These are phyloP conservation scores for Percina caprodes DNA, from an alignment of 2,113 vertebrate species.

Conservation along the genomic window DNA sequence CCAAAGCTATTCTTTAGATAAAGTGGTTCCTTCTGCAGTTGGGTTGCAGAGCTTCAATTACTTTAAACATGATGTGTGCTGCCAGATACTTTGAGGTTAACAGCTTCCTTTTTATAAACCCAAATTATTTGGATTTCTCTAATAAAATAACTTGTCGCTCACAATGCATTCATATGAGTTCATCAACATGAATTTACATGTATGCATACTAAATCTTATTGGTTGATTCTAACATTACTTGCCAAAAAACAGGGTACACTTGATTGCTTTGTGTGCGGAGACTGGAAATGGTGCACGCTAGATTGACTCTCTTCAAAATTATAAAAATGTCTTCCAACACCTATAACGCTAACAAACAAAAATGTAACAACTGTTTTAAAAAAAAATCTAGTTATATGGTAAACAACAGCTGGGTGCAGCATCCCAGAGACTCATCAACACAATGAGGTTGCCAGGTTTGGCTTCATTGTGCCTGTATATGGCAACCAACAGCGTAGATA, in stretches of 20 bases:
- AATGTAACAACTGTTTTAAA: neutral
- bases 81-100: neutral
- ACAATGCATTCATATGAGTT: neutral
- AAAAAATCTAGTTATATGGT: too few relatives aligned
- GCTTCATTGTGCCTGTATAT: neutral
- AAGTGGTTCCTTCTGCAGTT: neutral
- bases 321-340: neutral
- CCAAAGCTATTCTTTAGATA: neutral
- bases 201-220: neutral
- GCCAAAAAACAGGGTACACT: neutral
- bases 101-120: neutral
- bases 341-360: neutral
- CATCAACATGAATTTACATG: neutral
- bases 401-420: neutral
- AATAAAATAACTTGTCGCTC: neutral
- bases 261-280: neutral
- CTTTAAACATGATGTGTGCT: neutral
- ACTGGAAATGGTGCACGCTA: neutral
- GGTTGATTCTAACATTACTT: constrained; percentile 6
- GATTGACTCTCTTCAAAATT: neutral
- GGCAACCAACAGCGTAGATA: neutral
- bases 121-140: neutral
- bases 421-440: neutral
- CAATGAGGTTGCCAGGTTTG: constrained; percentile 16
- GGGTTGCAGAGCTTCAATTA: neutral